Evolutionary conservation across 35 echinoderm and acorn worm species (phyloP).

Genomic region (Amphiura filiformis): DNA sequence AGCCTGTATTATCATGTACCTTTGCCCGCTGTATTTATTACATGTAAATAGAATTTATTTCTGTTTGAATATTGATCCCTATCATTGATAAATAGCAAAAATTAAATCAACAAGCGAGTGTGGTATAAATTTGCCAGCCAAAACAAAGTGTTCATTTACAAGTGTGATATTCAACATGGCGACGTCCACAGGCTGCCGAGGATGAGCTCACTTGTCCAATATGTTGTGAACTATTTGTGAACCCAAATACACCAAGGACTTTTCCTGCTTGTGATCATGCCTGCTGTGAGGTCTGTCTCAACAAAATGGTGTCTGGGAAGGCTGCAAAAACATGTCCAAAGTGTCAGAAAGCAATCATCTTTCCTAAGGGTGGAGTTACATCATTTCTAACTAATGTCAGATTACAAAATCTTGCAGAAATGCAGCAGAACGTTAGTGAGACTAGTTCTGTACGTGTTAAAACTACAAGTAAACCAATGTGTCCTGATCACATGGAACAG

Average conservation of each 20-base stretch:
- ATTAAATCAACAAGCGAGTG: no score
- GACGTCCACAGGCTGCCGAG: no score
- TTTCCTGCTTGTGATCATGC: not conserved
- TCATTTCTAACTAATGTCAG: not conserved
- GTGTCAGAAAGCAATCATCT: not conserved
- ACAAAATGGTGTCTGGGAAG: not conserved
- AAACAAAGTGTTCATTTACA: no score
- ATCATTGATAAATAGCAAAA: no score
- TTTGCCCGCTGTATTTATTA: no score
- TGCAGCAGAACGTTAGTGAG: not conserved
- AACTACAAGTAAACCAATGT: not conserved
- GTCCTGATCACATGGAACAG: not conserved
- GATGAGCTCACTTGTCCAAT: not conserved
- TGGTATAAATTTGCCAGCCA: no score
- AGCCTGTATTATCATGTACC: no score
- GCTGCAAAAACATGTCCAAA: not conserved
- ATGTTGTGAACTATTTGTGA: not conserved
- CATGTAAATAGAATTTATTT: no score
- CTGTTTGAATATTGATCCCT: no score
- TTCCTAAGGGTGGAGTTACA: not conserved
- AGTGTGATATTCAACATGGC: no score
- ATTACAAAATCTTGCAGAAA: not conserved
- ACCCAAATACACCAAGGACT: not conserved
- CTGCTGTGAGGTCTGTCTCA: no score
- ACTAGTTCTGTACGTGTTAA: no score